These are phyloP conservation scores for Platygyra sinensis DNA, from an alignment of 64 coral and sea anemone genomes.

Conservation along the genomic window DNA sequence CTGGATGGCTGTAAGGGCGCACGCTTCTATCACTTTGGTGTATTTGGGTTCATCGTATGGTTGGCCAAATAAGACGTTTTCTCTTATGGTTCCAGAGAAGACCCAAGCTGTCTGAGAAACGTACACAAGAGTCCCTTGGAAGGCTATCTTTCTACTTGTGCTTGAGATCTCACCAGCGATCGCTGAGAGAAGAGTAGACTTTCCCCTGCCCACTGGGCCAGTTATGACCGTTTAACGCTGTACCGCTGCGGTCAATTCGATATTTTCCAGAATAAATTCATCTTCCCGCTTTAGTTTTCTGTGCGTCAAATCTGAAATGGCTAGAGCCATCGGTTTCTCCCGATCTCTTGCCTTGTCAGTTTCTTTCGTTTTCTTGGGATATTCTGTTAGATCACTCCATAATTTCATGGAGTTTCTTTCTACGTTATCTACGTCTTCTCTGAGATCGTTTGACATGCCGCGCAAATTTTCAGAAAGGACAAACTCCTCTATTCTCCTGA, in stretches of 20 bases:
- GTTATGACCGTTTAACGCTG: background rate
- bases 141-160: background rate
- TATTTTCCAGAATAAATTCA: background rate
- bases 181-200: background rate
- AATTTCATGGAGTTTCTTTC: background rate
- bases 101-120: conserved; percentile 2
- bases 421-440: background rate
- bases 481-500: background rate
- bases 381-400: no score
- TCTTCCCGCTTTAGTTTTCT: background rate
- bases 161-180: background rate
- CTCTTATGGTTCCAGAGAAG: conserved; percentile 19
- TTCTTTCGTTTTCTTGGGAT: background rate
- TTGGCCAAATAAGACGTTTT: conserved; percentile 5
- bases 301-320: background rate
- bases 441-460: background rate
- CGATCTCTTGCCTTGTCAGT: background rate
- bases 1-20: background rate
- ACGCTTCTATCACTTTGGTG: background rate
- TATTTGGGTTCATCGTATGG: background rate
- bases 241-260: background rate
- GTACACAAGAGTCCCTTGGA: background rate
- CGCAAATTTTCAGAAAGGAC: background rate
- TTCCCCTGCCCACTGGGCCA: background rate
- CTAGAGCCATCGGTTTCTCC: background rate